Evolutionary conservation across 2,113 vertebrate species (phyloP).

Genomic region (Sapayoa aenigma): DNA sequence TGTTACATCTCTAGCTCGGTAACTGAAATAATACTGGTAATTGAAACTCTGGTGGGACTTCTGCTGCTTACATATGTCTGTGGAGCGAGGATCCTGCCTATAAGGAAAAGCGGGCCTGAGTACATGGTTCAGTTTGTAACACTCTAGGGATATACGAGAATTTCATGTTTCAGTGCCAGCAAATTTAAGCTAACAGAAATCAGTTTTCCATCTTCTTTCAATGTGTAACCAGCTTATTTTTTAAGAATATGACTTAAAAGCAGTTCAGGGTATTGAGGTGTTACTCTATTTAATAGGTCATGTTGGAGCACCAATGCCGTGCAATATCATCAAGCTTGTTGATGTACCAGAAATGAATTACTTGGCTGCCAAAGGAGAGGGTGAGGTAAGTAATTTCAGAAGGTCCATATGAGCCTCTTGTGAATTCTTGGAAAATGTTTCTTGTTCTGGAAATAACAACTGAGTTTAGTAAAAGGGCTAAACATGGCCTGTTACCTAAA

Average conservation of each 20-base stretch:
- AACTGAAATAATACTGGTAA: not conserved
- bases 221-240: not conserved
- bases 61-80: not conserved
- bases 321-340: slow-evolving; percentile 86
- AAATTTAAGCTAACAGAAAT: not conserved
- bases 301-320: slow-evolving; percentile 92
- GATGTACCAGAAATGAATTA: slow-evolving; percentile 98
- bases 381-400: slow-evolving; percentile 82
- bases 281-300: slow-evolving; percentile 78
- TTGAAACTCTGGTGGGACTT: not conserved
- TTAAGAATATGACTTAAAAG: not conserved
- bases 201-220: not conserved
- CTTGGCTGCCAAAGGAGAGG: slow-evolving; percentile 87
- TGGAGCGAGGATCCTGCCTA: not conserved
- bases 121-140: not conserved
- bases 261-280: not conserved
- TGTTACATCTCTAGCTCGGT: not conserved
- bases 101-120: not conserved
- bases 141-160: not conserved
- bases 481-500: not conserved
- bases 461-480: not conserved
- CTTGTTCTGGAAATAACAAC: not conserved
- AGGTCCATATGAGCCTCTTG: not conserved
- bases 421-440: not conserved
- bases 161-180: not conserved